phyloP scores from a whole-genome alignment of 1,140 invertebrate species.

The Drosophila leontia region DNA sequence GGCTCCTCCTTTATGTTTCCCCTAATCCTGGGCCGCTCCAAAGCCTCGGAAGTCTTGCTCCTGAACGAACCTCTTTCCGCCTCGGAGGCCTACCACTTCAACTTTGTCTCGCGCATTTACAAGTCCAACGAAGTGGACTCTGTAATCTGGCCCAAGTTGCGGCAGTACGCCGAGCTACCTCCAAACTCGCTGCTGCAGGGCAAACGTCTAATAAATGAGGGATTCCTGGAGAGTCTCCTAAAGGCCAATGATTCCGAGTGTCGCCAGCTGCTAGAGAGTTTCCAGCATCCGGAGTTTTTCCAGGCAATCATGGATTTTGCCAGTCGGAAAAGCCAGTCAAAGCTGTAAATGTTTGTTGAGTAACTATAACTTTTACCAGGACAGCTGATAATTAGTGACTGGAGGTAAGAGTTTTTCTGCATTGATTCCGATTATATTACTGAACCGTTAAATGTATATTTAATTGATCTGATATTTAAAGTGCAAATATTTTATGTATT shows the following conservation, averaged over 20 bases:
- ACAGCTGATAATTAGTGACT: neutral
- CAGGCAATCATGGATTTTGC: constrained; percentile 67
- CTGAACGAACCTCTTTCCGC: constrained; percentile 93
- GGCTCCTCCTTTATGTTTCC: constrained; percentile 95
- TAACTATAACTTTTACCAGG: neutral
- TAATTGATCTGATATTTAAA: neutral
- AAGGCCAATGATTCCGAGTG: constrained; percentile 58
- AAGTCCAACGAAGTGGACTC: constrained; percentile 58
- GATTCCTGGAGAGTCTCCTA: constrained; percentile 41
- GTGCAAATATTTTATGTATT: neutral
- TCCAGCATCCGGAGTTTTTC: constrained; percentile 58
- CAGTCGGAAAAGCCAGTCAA: constrained; percentile 66
- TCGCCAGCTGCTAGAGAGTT: constrained; percentile 44
- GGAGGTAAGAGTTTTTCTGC: too few relatives aligned
- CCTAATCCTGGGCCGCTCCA: constrained; percentile 90
- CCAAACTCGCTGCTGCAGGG: constrained; percentile 57
- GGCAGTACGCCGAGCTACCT: constrained; percentile 59
- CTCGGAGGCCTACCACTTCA: constrained; percentile 89
- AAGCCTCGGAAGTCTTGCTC: constrained; percentile 93
- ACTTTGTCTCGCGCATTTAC: constrained; percentile 86
- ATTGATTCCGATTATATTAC: neutral
- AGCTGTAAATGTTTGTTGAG: constrained; percentile 40
- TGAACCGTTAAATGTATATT: neutral
- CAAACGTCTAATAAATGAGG: constrained; percentile 58
- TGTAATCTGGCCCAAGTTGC: constrained; percentile 69